A percentile compares a stretch with the other conserved stretches of the same genome.
Conservation (phyloP, 2,113 vertebrate genomes). For the Brienomyrus longianalis region DNA sequence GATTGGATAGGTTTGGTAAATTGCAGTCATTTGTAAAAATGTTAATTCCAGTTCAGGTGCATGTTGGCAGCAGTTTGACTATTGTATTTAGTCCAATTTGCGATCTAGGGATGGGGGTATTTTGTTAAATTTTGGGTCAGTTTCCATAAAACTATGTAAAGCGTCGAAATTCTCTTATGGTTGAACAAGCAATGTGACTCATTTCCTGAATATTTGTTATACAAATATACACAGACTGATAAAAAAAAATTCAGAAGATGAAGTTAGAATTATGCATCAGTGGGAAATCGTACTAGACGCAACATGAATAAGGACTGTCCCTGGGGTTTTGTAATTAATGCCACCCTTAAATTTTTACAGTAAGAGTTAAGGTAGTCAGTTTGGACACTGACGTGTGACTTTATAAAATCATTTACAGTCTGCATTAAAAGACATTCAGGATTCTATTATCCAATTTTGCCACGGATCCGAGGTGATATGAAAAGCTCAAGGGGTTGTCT, state of each 20-base stretch:
- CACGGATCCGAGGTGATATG: neutral
- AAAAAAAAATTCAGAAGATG: neutral
- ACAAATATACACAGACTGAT: neutral
- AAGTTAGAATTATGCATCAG: neutral
- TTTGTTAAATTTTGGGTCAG: neutral
- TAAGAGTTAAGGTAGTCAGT: neutral
- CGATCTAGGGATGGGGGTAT: neutral
- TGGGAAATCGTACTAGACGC: neutral
- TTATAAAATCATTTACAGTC: neutral
- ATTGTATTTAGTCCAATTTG: neutral
- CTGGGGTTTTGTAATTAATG: neutral
- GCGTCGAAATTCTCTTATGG: neutral
- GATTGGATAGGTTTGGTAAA: neutral
- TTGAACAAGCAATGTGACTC: neutral
- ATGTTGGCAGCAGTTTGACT: neutral
- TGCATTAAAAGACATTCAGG: neutral
- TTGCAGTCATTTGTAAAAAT: neutral
- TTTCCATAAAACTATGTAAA: neutral
- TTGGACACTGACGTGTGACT: neutral
- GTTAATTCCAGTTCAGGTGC: neutral
- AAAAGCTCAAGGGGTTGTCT: neutral
- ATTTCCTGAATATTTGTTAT: neutral
- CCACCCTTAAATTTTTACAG: neutral
- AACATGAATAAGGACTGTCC: neutral
- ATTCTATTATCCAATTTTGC: neutral